Conservation (phyloP, 2,797 vertebrate species). For the Anableps anableps region DNA sequence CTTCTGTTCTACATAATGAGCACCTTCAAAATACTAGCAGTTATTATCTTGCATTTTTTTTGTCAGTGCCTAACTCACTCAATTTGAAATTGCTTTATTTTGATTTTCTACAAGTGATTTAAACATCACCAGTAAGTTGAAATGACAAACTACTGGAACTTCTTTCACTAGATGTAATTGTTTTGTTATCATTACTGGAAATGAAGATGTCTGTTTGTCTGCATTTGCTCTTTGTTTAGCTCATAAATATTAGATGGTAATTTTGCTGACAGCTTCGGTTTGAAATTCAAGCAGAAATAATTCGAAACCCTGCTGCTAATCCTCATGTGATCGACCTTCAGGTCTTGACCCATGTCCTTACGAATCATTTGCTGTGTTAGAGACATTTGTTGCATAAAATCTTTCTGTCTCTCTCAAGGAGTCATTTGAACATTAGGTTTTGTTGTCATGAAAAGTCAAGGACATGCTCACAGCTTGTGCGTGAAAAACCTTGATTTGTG, state of each 20-base stretch:
- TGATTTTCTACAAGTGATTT: not conserved
- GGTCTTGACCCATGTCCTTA: conserved; percentile 27
- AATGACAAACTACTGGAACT: not conserved
- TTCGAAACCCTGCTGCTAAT: conserved; percentile 45
- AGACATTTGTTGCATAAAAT: not conserved
- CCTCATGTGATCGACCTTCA: conserved; percentile 40
- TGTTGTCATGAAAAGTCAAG: not conserved
- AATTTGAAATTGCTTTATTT: not conserved
- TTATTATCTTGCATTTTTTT: not conserved
- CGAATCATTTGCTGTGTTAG: conserved; percentile 37
- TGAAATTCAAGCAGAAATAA: conserved; percentile 43
- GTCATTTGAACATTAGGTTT: not conserved
- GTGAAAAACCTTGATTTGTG: not conserved
- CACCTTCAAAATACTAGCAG: not conserved
- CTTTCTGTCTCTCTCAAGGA: not conserved
- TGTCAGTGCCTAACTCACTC: not conserved
- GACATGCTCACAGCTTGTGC: not conserved
- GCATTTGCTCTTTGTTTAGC: conserved; percentile 21
- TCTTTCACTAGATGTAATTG: not conserved
- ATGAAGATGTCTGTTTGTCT: not conserved
- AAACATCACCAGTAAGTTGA: not conserved
- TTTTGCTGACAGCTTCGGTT: conserved; percentile 37
- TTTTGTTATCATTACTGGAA: not conserved
- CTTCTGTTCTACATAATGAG: too few species aligned
- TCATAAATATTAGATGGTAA: not conserved